Conservation (phyloP, 2,797 vertebrate species). For the Betta splendens region DNA sequence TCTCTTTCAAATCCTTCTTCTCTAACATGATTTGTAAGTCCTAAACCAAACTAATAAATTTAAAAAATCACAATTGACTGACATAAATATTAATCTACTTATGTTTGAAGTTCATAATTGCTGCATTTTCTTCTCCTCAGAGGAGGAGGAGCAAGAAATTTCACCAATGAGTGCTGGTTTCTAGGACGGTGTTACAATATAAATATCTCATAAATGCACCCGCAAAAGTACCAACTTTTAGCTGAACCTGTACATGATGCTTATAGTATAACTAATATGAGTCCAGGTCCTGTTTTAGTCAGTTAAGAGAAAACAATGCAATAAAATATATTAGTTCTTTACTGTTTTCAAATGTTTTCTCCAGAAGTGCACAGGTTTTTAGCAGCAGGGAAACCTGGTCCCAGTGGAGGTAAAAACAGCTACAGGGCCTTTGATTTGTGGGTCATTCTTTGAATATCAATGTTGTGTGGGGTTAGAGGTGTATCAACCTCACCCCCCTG, state of each 20-base stretch:
- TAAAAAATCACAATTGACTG: background rate
- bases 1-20: conserved; percentile 50
- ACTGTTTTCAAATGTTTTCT: background rate
- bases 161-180: background rate
- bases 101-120: background rate
- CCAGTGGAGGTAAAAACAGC: conserved; percentile 2
- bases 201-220: background rate
- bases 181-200: background rate
- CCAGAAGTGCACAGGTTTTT: background rate
- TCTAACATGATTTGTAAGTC: conserved; percentile 20
- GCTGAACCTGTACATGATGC: background rate
- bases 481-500: conserved; percentile 68
- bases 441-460: conserved; percentile 52
- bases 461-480: conserved; percentile 61
- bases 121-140: too few relatives aligned
- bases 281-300: background rate
- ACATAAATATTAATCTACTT: background rate
- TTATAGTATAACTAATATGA: background rate
- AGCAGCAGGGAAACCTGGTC: too few relatives aligned
- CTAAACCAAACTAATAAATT: conserved; percentile 13
- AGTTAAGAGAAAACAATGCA: background rate
- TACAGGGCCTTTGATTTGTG: conserved; percentile 20
- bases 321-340: background rate
- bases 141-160: background rate
- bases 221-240: background rate